Conservation (phyloP, 2,888 invertebrate species). For the Ellobium chinense region DNA sequence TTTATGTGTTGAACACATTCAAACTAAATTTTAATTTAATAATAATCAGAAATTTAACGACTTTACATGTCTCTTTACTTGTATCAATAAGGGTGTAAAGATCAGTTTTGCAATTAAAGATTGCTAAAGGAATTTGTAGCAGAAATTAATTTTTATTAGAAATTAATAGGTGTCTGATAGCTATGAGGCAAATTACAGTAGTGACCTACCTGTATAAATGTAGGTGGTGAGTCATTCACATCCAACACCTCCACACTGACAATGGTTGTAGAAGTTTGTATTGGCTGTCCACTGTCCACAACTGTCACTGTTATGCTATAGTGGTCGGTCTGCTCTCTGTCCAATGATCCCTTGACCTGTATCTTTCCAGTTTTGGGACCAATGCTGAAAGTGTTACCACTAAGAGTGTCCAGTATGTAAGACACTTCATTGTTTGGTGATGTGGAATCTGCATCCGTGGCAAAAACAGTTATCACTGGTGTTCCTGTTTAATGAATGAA, state of each 20-base stretch:
- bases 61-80: no score
- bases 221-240: slow-evolving; percentile 94
- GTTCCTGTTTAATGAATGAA: background rate
- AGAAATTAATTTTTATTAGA: no score
- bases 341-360: slow-evolving; percentile 93
- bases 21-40: no score
- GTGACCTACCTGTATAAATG: slow-evolving; percentile 80
- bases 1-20: no score
- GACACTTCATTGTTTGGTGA: slow-evolving; percentile 90
- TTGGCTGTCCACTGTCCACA: slow-evolving; percentile 65
- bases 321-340: slow-evolving; percentile 85
- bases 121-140: no score
- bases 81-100: no score
- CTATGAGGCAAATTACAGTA: no score
- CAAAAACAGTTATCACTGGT: background rate
- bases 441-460: slow-evolving; percentile 67
- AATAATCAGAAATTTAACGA: slow-evolving; percentile 19
- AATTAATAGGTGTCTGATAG: no score
- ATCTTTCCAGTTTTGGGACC: slow-evolving; percentile 91
- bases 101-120: no score
- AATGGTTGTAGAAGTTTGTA: slow-evolving; percentile 50
- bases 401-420: slow-evolving; percentile 93
- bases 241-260: slow-evolving; percentile 88
- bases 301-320: slow-evolving; percentile 71
- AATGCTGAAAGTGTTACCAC: slow-evolving; percentile 95